A percentile compares a stretch with the other conserved stretches of the same genome.
Conservation (phyloP, 1,140 invertebrate species). For the Gonioctena quinquepunctata region DNA sequence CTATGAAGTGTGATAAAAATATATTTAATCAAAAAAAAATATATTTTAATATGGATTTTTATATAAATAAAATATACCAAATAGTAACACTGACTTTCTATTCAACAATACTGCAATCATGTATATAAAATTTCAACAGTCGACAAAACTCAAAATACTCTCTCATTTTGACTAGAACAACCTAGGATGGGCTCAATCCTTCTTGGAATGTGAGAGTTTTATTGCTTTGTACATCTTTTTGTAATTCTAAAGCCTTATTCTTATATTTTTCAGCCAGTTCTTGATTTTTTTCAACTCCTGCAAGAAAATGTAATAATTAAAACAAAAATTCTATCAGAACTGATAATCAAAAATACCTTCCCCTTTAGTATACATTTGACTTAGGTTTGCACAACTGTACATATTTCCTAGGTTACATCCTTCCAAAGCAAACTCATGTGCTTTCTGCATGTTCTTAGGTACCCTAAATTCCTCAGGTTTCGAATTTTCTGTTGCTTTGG, state of each 20-base stretch:
- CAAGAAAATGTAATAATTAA: constrained; percentile 16
- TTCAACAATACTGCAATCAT: not conserved
- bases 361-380: constrained; percentile 77
- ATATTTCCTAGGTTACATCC: constrained; percentile 81
- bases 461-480: constrained; percentile 58
- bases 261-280: constrained; percentile 74
- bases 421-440: constrained; percentile 73
- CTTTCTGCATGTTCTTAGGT: constrained; percentile 73
- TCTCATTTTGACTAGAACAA: not conserved
- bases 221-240: constrained; percentile 66
- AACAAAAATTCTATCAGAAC: too few relatives aligned
- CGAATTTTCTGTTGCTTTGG: constrained; percentile 46
- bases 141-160: not conserved
- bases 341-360: constrained; percentile 57
- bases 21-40: too few relatives aligned
- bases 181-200: constrained; percentile 52
- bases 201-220: constrained; percentile 70
- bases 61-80: not conserved
- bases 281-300: constrained; percentile 69
- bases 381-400: constrained; percentile 84
- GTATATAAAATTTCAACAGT: not conserved
- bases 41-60: constrained; percentile 17
- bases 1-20: not conserved
- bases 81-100: not conserved
- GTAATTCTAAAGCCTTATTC: constrained; percentile 68